These are phyloP conservation scores for Trichopria drosophilae DNA, from an alignment of 2,888 invertebrate genomes.

Conservation along the genomic window DNA sequence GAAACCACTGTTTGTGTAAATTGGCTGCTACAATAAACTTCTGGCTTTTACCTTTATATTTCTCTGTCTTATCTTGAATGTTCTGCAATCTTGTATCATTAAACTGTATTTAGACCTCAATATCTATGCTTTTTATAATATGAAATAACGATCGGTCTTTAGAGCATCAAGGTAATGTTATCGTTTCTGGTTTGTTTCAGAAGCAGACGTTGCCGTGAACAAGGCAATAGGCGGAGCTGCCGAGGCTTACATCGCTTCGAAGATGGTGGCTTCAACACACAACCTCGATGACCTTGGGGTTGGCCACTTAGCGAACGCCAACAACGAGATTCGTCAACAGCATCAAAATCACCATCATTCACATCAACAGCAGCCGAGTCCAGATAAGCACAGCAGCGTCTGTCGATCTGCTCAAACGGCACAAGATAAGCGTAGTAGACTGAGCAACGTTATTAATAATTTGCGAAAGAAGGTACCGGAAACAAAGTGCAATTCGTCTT, in stretches of 20 bases:
- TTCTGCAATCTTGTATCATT: too few species aligned
- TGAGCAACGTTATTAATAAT: slow-evolving; percentile 56
- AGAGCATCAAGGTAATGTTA: too few species aligned
- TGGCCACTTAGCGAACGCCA: slow-evolving; percentile 43
- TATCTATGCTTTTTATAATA: too few species aligned
- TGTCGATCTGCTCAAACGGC: slow-evolving; percentile 43
- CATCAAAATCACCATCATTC: slow-evolving; percentile 41
- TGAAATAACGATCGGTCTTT: too few species aligned
- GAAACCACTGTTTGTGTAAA: too few species aligned
- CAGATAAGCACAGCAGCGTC: slow-evolving; percentile 33
- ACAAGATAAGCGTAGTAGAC: slow-evolving; percentile 53
- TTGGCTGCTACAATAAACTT: too few species aligned
- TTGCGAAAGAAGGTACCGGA: slow-evolving; percentile 53
- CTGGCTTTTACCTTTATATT: too few species aligned
- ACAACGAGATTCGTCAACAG: slow-evolving; percentile 41
- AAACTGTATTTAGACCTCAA: too few species aligned
- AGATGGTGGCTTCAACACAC: slow-evolving; percentile 55
- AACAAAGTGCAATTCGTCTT: slow-evolving; percentile 22
- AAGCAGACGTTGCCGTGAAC: slow-evolving; percentile 49
- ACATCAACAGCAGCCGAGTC: slow-evolving; percentile 25
- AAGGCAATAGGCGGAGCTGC: slow-evolving; percentile 43
- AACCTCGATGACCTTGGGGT: slow-evolving; percentile 49
- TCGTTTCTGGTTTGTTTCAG: too few species aligned
- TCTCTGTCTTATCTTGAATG: too few species aligned
- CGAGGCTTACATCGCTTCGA: slow-evolving; percentile 40